Percentiles rank a stretch among this genome's conserved stretches.
phyloP scores from a whole-genome alignment of 2,888 invertebrate species.

The Eudemis profundana region DNA sequence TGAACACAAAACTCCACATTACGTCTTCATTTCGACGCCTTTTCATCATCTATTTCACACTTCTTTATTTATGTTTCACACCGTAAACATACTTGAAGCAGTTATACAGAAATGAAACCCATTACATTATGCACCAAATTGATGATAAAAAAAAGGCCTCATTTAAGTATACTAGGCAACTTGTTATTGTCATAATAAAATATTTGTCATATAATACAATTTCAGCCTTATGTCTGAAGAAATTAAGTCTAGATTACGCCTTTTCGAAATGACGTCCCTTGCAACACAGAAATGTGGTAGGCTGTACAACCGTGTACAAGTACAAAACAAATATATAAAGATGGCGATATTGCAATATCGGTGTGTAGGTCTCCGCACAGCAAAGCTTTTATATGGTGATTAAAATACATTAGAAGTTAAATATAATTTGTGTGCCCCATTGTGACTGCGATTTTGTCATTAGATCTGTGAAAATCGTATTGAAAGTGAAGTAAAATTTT shows the following conservation, averaged over 20 bases:
- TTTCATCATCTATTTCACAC: too few species aligned
- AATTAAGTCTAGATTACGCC: conserved; percentile 1
- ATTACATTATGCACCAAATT: conserved; percentile 19
- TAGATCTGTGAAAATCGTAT: conserved; percentile 14
- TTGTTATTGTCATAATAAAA: conserved; percentile 17
- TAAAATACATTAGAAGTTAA: conserved; percentile 14
- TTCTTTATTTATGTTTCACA: too few species aligned
- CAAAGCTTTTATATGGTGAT: conserved; percentile 32
- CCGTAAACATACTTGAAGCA: not conserved
- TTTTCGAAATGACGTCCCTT: conserved; percentile 1
- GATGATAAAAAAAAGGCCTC: conserved; percentile 24
- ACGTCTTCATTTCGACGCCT: too few species aligned
- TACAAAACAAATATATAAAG: conserved; percentile 56
- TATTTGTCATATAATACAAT: not conserved
- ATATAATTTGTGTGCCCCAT: conserved; percentile 16
- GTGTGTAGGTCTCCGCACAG: conserved; percentile 49
- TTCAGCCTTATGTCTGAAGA: not conserved
- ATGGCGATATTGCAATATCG: conserved; percentile 61
- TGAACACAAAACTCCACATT: too few species aligned
- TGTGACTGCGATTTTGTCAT: conserved; percentile 17
- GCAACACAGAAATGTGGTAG: conserved; percentile 25
- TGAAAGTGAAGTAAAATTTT: conserved; percentile 30
- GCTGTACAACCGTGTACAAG: conserved; percentile 38
- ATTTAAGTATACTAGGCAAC: conserved; percentile 28
- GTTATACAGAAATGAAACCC: not conserved